Base-by-base conservation (phyloP, 2,888 invertebrate species). In the Acleris literana region DNA sequence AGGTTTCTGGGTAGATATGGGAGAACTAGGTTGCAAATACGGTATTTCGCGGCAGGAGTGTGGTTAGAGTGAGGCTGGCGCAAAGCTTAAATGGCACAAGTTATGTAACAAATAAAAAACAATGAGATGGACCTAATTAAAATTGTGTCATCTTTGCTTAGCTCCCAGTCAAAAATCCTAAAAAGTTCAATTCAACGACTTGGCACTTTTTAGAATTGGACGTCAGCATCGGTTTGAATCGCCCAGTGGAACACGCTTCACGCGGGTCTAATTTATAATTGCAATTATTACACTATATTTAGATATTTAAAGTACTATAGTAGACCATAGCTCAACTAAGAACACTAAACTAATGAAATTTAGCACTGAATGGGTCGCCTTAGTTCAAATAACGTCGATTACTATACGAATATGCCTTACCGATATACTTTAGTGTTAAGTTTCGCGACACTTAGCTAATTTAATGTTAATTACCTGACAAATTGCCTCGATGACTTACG, bases 341-440 rank as follows among this genome's bases (percentile, higher is more conserved):
- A 46, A 55, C 64, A 67, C 72, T 69, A 54, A 69, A 53, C 51
- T 59, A 44, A 69, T 70, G 68, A 71, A 71, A 72, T 74, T 71
- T 74, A 72, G 73, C 76, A 76, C 72, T 77, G 65, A 69, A 76
- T 74, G 72, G 74, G 73, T 78, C 66, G 71, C 68, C 70, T 71
- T 82, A 82, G 78, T 83, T 80, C 76, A 81, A 70, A 69, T 72
- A 68, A 69, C 64, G 72, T 76, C 73, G 70, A 75, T 77, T 73
- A 61, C 69, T 68, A 72, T 71, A 63, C 60, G 44, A 73, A 76
- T 76, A 76, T 76, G 79, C 79, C 78, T 81, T 79, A 80, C 74
- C 70, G 51, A 56, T 51, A 73, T 75, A 73, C 68, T 72, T 71
- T 77, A 77, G 73, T 39, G 17, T 74, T 76, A 78, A 74, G 73